Conservation (phyloP, 2,888 invertebrate species). For the Xanthorhoe designata region DNA sequence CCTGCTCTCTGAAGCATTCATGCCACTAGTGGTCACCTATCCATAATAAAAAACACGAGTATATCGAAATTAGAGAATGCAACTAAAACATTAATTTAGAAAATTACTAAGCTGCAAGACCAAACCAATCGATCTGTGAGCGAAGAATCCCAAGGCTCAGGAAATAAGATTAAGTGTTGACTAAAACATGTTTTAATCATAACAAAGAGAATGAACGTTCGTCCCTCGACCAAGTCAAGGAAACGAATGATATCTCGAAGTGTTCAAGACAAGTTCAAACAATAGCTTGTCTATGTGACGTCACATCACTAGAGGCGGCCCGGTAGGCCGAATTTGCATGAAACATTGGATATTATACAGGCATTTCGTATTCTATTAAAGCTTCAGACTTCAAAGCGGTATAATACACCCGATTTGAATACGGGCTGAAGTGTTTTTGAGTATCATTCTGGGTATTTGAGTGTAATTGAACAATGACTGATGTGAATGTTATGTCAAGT, state of each 20-base stretch:
- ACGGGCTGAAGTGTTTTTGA: constrained; percentile 30
- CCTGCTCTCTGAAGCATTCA: too few relatives aligned
- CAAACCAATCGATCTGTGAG: too few relatives aligned
- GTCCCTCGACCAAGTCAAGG: too few relatives aligned
- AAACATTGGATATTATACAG: constrained; percentile 53
- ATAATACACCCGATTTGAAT: constrained; percentile 42
- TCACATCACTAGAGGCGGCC: constrained; percentile 39
- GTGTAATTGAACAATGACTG: constrained; percentile 26
- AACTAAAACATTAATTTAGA: too few relatives aligned
- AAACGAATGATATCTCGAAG: not conserved
- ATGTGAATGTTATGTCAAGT: constrained; percentile 13
- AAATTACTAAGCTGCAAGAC: too few relatives aligned
- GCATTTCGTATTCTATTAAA: constrained; percentile 62
- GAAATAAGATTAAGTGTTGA: too few relatives aligned
- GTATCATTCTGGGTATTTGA: constrained; percentile 24
- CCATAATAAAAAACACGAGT: too few relatives aligned
- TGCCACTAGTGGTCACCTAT: too few relatives aligned
- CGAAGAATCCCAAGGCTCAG: too few relatives aligned
- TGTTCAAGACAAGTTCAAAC: not conserved
- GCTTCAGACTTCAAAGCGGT: constrained; percentile 48
- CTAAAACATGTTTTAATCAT: too few relatives aligned
- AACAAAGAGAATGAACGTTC: too few relatives aligned
- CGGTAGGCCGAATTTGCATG: constrained; percentile 58
- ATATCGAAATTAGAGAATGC: too few relatives aligned
- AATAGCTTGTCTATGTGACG: constrained; percentile 7